Percentiles rank a stretch among this genome's conserved stretches.
Evolutionary conservation across 2,113 vertebrate genomes (phyloP).

Genomic region (Illadopsis cleaveri): DNA sequence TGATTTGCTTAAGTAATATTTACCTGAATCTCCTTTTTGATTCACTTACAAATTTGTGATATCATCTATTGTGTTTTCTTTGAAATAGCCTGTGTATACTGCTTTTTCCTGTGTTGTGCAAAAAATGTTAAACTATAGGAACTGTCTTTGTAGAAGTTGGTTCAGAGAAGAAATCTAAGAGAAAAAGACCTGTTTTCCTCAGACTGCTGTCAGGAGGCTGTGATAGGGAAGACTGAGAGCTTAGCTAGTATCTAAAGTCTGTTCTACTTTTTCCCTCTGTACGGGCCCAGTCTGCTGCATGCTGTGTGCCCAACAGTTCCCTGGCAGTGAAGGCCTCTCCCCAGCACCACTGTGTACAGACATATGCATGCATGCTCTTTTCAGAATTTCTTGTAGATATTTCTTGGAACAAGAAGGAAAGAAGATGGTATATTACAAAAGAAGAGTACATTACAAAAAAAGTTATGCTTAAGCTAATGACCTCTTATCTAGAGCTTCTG

Average conservation of each 20-base stretch:
- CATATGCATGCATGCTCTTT: background rate
- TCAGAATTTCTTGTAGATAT: background rate
- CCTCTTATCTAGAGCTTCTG: background rate
- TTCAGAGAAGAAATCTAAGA: background rate
- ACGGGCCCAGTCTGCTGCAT: background rate
- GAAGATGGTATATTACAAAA: background rate
- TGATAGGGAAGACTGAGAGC: background rate
- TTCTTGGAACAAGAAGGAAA: background rate
- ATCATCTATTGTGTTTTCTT: background rate
- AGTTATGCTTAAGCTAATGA: background rate
- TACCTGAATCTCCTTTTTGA: background rate
- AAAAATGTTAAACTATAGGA: background rate
- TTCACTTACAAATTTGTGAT: background rate
- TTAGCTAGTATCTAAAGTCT: background rate
- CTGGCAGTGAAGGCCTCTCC: background rate
- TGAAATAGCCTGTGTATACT: accelerated
- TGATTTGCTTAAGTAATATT: background rate
- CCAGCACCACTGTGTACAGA: background rate
- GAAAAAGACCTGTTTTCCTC: background rate
- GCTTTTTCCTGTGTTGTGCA: background rate
- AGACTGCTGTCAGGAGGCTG: background rate
- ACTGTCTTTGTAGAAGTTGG: background rate
- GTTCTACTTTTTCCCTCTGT: background rate
- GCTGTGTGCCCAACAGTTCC: background rate
- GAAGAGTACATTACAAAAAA: background rate